Evolutionary conservation across 2,113 vertebrate genomes (phyloP), one percentile per base, ranked within the genome.

Genomic region (Halichoerus grypus): DNA sequence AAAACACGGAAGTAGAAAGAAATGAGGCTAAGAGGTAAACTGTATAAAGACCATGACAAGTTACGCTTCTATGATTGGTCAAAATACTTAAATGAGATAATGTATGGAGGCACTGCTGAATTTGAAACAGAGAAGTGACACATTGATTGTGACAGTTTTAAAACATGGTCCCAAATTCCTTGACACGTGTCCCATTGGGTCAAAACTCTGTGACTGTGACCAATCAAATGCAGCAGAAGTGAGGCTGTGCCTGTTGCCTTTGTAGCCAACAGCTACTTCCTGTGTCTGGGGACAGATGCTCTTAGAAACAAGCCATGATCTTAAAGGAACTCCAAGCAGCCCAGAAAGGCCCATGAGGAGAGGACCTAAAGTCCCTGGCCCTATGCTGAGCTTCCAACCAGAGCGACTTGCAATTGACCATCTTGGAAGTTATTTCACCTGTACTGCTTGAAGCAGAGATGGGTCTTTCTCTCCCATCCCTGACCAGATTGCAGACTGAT

Each of bases 71-170:
- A 24, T 80, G 14, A 61, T 39, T 79, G 51, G 59, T 92, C 79
- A 80, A 94, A 93, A 89, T 65, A 39, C 14, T 63, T 88, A 46
- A 63, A 53, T 33, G 67, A 46, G 89, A 80, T 82, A 82, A 76
- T 33, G 46, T 1, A 57, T 24, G 14, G 18, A 81, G 33, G 28
- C 59, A 57, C 12, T 51, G 10, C 3, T 65, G 10, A 91, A 53
- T 46, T 87, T 85, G 74, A 93, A 91, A n/a, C 39, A 76, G 18
- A 67, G 18, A 81, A 69, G 6, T 95, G 10, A 55, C n/a, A 59
- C 16, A 49, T 59, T 89, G 4, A 15, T 12, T 79, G 26, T 85
- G 61, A 63, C 15, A 39, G 13, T 49, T 90, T 97, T 89, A 39
- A 93, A 33, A 89, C 13, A 42, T 51, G 36, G 10, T 8, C 55